Base-by-base conservation (phyloP, 2,797 vertebrate genomes). In the Neoniphon sammara region DNA sequence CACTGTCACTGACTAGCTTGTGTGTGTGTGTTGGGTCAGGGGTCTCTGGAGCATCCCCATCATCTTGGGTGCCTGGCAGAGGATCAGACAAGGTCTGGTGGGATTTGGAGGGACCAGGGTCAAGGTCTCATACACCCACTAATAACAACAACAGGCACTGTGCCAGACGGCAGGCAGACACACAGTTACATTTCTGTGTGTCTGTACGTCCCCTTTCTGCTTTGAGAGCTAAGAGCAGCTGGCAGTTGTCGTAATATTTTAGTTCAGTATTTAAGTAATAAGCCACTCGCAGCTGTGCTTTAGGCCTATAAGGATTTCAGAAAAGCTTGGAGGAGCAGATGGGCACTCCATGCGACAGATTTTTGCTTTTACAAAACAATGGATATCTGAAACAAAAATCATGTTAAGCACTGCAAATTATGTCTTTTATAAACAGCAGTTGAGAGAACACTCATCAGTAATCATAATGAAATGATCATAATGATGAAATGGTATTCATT, bases 71-170 rank as follows among this genome's bases (percentile, higher is more conserved):
- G 50, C 64, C 64, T 90, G 87, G 88, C 83, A 89, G 75, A 69
- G 63, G 82, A 88, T 91, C 87, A 90, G 53, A 85, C 10, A 55
- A 34, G 44, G 71, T 69, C 69, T 65, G 67, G 68, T 44, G 60
- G 60, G 62, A 81, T 83, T 82, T 80, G 73, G 62, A 78, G 62
- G 62, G 81, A 73, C 69, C 15, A 69, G 49, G 86, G 86, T 88
- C 83, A 89, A 70, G 50, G 80, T 84, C 80, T 56, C 50, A 80
- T 56, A 80, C 75, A 83, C 56, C 64, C 66, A 83, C 72, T 57
- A 84, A 82, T 75, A 87, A 86, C 76, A 88, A 84, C 77, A 88
- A 64, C 65, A 70, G 73, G 58, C 66, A 21, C 70, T 52, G 53
- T 46, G 59, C 55, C 66, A 47, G 23, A 47, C 59, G n/a, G 44